phyloP scores from a whole-genome alignment of 2,888 invertebrate species.

The Lasioglossum vierecki region DNA sequence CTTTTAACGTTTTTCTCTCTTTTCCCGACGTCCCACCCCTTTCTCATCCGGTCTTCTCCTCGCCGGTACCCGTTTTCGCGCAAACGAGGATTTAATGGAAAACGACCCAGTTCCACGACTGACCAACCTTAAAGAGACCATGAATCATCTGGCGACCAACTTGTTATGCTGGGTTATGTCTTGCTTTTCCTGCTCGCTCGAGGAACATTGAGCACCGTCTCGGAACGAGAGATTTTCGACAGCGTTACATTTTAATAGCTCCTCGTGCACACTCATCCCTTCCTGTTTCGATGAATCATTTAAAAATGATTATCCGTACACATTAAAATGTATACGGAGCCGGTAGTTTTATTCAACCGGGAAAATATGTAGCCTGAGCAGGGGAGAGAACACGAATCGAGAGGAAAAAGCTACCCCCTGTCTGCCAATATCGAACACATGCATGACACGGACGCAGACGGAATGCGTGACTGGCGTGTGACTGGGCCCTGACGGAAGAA shows the following conservation, averaged over 20 bases:
- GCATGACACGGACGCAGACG: no score
- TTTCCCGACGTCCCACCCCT: constrained; percentile 21
- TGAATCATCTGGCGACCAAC: constrained; percentile 66
- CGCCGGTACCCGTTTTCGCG: constrained; percentile 53
- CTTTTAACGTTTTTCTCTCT: constrained; percentile 13
- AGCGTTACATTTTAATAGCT: neutral
- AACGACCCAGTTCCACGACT: constrained; percentile 59
- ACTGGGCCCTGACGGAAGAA: no score
- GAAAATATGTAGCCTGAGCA: no score
- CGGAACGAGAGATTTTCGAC: constrained; percentile 24
- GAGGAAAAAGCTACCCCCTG: no score
- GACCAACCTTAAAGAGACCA: constrained; percentile 64
- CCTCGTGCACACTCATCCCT: neutral
- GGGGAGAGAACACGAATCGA: no score
- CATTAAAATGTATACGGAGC: neutral
- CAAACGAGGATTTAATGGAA: constrained; percentile 71
- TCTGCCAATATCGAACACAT: no score
- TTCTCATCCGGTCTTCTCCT: constrained; percentile 10
- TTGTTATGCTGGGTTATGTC: constrained; percentile 49
- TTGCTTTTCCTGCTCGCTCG: constrained; percentile 13
- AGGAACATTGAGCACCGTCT: constrained; percentile 16
- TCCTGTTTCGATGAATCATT: neutral
- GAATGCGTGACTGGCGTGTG: no score
- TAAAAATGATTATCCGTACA: no score
- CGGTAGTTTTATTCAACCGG: neutral